Evolutionary conservation across 53 echinoderm and acorn worm genomes (phyloP), one percentile per base, ranked within the genome.

Genomic region (Luidia sarsii): DNA sequence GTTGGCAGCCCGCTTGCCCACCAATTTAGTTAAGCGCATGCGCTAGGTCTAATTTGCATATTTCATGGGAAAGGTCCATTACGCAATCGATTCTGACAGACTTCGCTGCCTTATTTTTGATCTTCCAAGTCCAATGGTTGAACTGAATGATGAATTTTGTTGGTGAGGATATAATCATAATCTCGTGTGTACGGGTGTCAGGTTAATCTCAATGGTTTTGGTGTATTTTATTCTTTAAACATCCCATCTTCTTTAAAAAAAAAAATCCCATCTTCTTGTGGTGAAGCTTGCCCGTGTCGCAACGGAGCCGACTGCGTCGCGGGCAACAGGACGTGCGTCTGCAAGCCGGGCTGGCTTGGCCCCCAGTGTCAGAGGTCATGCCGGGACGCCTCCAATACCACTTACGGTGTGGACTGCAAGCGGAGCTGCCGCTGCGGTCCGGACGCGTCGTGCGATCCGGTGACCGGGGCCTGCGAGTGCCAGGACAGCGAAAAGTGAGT

Each of bases 291-390:
- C 19, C 79, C 67, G 6, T 94, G 94, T 70, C 69, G 85, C 50
- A 85, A 91, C 51, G 88, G 82, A 9, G 91, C 90, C 70, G 54
- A 62, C 0, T 94, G 94, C 60, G 67, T 75, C 23, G 90, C 74
- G 4, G 68, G 50, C 25, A 88, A 85, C 32, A 85, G 85, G 28
- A 57, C 75, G n/a, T 94, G 94, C 52, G 68, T 53, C 50, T 94
- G 94, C 37, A 79, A 50, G 23, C 85, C 90, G 15, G 94, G 90
- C 4, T 90, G 85, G 85, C 64, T 81, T 2, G 94, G 91, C 4
- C n/a, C 48, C 2, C 53, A 54, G 22, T 94, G 94, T 65, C 82
- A 90, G 16, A 53, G 35, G 24, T 51, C 64, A 20, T 94, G 94
- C 39, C 75, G 71, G 23, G 62, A 74, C 11, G 71, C 69, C 1